Percentiles rank a stretch among this genome's conserved stretches.
Conservation (phyloP, 2,113 vertebrate species). For the Sebastes schlegelii region DNA sequence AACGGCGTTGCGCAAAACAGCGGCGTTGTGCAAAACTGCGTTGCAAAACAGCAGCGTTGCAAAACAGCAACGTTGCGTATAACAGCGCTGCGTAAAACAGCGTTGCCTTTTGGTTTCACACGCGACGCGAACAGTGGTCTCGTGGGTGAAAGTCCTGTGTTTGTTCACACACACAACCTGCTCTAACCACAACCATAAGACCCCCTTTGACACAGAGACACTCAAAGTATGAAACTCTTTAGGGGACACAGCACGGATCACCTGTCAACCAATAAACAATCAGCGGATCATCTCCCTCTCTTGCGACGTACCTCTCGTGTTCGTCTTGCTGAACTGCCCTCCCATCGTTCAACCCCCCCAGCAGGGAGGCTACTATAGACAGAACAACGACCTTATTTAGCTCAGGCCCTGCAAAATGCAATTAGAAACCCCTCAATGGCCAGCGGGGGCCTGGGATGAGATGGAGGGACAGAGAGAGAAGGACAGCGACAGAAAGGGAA, state of each 20-base stretch:
- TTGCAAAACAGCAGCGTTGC: no score
- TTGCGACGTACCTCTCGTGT: constrained; percentile 14
- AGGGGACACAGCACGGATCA: constrained; percentile 13
- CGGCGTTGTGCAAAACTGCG: no score
- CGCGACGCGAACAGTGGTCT: no score
- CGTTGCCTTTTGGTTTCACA: no score
- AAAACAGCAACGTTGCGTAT: no score
- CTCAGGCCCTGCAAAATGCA: constrained; percentile 84
- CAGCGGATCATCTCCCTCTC: constrained; percentile 12
- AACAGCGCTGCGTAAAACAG: no score
- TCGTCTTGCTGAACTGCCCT: constrained; percentile 28
- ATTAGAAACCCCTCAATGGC: constrained; percentile 83
- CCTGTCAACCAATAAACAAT: constrained; percentile 8
- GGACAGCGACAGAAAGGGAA: constrained; percentile 44
- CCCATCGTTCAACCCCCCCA: constrained; percentile 22
- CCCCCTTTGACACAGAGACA: neutral
- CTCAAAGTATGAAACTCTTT: neutral
- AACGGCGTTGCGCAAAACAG: no score
- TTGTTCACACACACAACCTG: neutral
- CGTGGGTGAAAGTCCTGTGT: no score
- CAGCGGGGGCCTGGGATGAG: constrained; percentile 75
- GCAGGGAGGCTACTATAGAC: constrained; percentile 69
- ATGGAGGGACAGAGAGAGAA: constrained; percentile 52
- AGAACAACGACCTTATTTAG: constrained; percentile 84
- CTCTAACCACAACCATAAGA: neutral